Percentiles rank a stretch among this genome's conserved stretches.
Evolutionary conservation across 2,888 invertebrate species (phyloP).

Genomic region (Athrips mouffetella): DNA sequence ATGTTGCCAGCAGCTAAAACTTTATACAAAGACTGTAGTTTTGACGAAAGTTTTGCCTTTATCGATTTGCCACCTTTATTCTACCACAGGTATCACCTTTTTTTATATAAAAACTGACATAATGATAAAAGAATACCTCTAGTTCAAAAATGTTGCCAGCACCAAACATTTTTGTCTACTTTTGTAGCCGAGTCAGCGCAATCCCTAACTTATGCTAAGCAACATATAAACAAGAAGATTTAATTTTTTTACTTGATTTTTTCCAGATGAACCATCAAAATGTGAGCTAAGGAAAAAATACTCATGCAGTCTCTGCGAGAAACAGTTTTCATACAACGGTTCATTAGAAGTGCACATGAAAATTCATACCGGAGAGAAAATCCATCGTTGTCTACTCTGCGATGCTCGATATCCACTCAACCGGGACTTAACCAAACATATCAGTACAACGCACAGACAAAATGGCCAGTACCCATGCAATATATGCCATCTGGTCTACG

Average conservation of each 20-base stretch:
- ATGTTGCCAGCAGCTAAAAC: too few relatives aligned
- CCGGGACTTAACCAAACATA: conserved; percentile 56
- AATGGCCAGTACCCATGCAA: conserved; percentile 49
- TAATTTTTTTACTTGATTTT: conserved; percentile 4
- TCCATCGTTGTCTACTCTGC: conserved; percentile 50
- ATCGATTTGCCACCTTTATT: too few relatives aligned
- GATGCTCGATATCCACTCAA: conserved; percentile 44
- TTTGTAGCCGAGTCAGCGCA: too few relatives aligned
- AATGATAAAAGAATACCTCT: not conserved
- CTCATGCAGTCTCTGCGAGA: conserved; percentile 35
- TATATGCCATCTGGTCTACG: conserved; percentile 43
- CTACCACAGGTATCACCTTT: too few relatives aligned
- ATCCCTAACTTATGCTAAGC: not conserved
- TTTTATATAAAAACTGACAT: not conserved
- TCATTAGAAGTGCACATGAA: conserved; percentile 47
- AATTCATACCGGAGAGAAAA: conserved; percentile 49
- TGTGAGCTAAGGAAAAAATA: conserved; percentile 27
- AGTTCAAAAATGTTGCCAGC: too few relatives aligned
- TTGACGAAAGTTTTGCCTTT: too few relatives aligned
- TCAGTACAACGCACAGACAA: conserved; percentile 38
- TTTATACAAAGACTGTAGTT: too few relatives aligned
- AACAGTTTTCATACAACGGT: conserved; percentile 44
- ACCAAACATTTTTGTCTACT: too few relatives aligned
- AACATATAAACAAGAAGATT: not conserved
- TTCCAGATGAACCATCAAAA: conserved; percentile 26